Base-by-base conservation (phyloP, 2,113 vertebrate species). In the Grallaria varia region DNA sequence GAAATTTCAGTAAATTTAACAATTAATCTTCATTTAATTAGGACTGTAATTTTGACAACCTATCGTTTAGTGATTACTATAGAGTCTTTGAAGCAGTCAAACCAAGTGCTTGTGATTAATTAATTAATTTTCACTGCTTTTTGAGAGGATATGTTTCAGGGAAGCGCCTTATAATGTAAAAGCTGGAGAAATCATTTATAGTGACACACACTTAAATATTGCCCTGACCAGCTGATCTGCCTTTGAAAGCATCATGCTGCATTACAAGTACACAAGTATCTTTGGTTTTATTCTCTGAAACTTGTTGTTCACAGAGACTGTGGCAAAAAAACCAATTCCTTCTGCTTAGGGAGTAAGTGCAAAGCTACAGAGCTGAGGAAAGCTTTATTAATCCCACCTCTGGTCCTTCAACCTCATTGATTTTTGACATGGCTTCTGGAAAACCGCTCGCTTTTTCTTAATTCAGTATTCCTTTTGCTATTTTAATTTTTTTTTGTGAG, bases 21-120 rank as follows among this genome's bases (percentile, higher is more conserved):
- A 85, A 84, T 96, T 84, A 95, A 81, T 87, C 85, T 93, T 75
- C 52, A 45, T 53, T 92, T 85, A 94, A 85, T 96, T 92, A 93
- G 44, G 40, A 44, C 76, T 62, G 22, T 8, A 44, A 3, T 86
- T 96, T 90, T 93, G 80, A 73, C 85, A 94, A 40, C 47, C 31
- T 86, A 5, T 39, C 3, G 0, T 45, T 72, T 45, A 78, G 87
- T 24, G 59, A 18, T 55, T 89, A 28, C 58, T 78, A 35, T 60
- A 90, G 71, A 59, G 7, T 31, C 64, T 76, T 73, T 53, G 22
- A 82, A 83, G 68, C 45, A 67, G 39, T 79, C 49, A 77, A 58
- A 44, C 22, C 31, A 75, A 87, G 79, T 81, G 83, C 7, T 79
- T 1, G 0, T 25, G 20, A 86, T 76, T 74, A 40, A 37, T 83